These are phyloP conservation scores for Pteropus alecto DNA, from an alignment of 2,113 vertebrate genomes.

Conservation along the genomic window DNA sequence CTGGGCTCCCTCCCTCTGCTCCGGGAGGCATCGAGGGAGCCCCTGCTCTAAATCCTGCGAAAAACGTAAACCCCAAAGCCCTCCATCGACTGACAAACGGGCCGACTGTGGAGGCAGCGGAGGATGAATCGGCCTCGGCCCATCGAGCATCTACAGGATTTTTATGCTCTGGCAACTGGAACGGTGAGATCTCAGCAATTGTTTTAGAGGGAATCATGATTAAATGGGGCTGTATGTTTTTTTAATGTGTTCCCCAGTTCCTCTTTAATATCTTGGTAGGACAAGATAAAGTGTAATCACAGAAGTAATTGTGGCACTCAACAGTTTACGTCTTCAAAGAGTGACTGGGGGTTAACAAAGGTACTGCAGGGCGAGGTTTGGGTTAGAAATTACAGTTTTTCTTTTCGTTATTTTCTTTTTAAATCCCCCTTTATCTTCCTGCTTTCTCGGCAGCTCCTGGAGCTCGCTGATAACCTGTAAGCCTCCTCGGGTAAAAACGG, in stretches of 20 bases:
- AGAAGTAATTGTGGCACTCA: slow-evolving; percentile 56
- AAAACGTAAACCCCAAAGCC: not conserved
- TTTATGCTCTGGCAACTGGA: slow-evolving; percentile 40
- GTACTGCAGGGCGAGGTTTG: slow-evolving; percentile 50
- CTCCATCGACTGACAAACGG: not conserved
- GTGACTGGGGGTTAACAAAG: slow-evolving; percentile 63
- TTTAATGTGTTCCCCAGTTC: slow-evolving; percentile 68
- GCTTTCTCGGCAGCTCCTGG: slow-evolving; percentile 60
- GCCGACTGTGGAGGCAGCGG: rapidly evolving
- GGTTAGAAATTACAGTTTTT: slow-evolving; percentile 66
- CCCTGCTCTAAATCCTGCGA: not conserved
- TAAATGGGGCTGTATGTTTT: slow-evolving; percentile 68
- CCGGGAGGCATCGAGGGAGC: not conserved
- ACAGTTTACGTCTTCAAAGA: slow-evolving; percentile 65
- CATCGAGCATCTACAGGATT: not conserved
- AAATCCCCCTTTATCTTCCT: slow-evolving; percentile 65
- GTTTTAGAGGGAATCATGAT: slow-evolving; percentile 74
- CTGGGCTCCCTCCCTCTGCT: not conserved
- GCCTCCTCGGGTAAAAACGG: slow-evolving; percentile 14
- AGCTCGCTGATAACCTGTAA: slow-evolving; percentile 53
- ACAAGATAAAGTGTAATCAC: slow-evolving; percentile 73
- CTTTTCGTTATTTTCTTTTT: slow-evolving; percentile 65
- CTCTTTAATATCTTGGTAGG: slow-evolving; percentile 72
- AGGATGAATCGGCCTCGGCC: not conserved
- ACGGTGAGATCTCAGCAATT: slow-evolving; percentile 54